Evolutionary conservation across 2,888 invertebrate species (phyloP).

Genomic region (Agriopis leucophaearia): DNA sequence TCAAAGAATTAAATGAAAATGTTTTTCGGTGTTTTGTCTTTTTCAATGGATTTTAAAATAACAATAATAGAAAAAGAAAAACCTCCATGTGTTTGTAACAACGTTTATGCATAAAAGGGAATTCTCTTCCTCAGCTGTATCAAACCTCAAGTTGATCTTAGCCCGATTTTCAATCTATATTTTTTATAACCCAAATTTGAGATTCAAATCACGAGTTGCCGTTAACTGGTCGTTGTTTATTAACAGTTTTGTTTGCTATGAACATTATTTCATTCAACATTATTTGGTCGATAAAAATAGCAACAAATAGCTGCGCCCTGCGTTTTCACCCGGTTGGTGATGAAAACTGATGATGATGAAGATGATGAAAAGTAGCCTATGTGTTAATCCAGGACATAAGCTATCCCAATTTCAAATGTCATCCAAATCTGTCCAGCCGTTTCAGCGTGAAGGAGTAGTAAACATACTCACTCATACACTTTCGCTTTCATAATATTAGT

Average conservation of each 20-base stretch:
- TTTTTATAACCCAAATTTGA: neutral
- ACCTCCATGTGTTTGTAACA: neutral
- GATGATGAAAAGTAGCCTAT: too few relatives aligned
- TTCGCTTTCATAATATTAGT: too few relatives aligned
- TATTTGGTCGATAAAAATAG: constrained; percentile 12
- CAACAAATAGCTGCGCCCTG: too few relatives aligned
- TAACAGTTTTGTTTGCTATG: constrained; percentile 28
- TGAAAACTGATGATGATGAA: too few relatives aligned
- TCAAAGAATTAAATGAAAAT: neutral
- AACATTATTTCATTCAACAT: constrained; percentile 21
- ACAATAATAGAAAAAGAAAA: neutral
- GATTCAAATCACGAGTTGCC: neutral
- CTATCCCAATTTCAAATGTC: too few relatives aligned
- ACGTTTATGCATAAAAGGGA: neutral
- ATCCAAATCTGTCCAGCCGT: too few relatives aligned
- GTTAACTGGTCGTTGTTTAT: neutral
- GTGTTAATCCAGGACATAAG: too few relatives aligned
- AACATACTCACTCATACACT: too few relatives aligned
- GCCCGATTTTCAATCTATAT: neutral
- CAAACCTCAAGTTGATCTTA: neutral
- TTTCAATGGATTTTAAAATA: neutral
- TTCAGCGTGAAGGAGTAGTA: too few relatives aligned
- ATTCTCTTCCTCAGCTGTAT: neutral
- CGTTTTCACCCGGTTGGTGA: too few relatives aligned
- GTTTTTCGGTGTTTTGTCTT: neutral